Base-by-base conservation (phyloP, 2,797 vertebrate species). In the Anguilla anguilla region DNA sequence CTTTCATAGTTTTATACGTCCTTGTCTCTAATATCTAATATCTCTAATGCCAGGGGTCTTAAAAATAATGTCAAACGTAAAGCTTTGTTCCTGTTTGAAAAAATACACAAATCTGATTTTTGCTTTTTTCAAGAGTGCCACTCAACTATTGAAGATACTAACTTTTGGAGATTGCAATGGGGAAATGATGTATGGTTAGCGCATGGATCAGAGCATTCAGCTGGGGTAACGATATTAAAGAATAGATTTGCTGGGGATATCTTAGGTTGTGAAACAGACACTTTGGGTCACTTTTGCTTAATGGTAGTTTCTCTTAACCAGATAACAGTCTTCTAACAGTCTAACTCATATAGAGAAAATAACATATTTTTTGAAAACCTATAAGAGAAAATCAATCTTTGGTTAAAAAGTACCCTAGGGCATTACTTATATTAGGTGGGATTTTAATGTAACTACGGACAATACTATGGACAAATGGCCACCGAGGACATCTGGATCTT, bases 41-140 rank as follows among this genome's bases (percentile, higher is more conserved):
- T 86, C 55, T 11, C 53, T 86, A 77, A 86, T 77, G 85, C 15
- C 85, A 86, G 85, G 85, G 84, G 84, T 1, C 85, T 77, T 86
- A 86, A 0, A 74, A 77, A 74, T 17, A 55, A 10, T 86, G 85
- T 77, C 46, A 86, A 86, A 86, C 19, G 67, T 22, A 86, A 86
- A 28, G 64, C 85, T 86, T n/a, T 86, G 35, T 86, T 51, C 55
- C 77, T 77, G 46, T 86, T 86, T 86, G 85, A 46, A 53, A 86
- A 74, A 19, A 49, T 77, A 25, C 67, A 51, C 17, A 77, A 67
- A 22, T 53, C 85, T 49, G 28, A 86, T 77, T 86, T 86, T 77
- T 74, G 85, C 35, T 86, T 86, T 28, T 74, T 55, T 77, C 67
- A 86, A 86, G 85, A 86, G 72, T 53, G 85, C 55, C 67, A 86